Percentiles rank a stretch among this genome's conserved stretches.
Conservation (phyloP, 2,797 vertebrate genomes). For the Chlorospingus semifuscus region DNA sequence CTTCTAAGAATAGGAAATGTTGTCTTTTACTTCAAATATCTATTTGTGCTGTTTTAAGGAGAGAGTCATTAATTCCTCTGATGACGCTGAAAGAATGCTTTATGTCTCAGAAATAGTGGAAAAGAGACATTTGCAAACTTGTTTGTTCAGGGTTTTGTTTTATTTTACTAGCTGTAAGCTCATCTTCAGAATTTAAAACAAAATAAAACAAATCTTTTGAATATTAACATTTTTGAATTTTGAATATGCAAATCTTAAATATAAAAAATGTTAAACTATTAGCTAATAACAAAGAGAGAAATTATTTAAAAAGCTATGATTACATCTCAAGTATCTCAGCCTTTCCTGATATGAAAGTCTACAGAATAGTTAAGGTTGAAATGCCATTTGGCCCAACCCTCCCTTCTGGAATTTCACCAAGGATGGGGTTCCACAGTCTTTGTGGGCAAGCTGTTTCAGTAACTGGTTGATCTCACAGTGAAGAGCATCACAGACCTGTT, state of each 20-base stretch:
- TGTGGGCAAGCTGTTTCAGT: neutral
- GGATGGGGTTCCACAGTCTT: neutral
- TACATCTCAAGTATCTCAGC: neutral
- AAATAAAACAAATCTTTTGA: neutral
- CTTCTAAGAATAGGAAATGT: neutral
- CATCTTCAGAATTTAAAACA: neutral
- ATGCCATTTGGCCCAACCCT: neutral
- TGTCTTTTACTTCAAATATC: neutral
- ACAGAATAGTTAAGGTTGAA: neutral
- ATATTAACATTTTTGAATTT: neutral
- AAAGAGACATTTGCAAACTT: neutral
- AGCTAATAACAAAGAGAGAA: neutral
- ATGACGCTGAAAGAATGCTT: neutral
- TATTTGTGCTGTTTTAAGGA: neutral
- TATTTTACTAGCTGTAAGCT: neutral
- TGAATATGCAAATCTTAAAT: neutral
- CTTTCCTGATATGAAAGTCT: neutral
- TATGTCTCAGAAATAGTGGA: neutral
- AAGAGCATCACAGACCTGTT: neutral
- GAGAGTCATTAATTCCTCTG: neutral
- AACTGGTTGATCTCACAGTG: neutral
- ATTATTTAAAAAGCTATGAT: neutral
- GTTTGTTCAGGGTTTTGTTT: neutral
- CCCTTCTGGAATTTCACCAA: neutral
- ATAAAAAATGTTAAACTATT: neutral